Evolutionary conservation across 1,140 invertebrate species (phyloP).

Genomic region (Diuraphis noxia): DNA sequence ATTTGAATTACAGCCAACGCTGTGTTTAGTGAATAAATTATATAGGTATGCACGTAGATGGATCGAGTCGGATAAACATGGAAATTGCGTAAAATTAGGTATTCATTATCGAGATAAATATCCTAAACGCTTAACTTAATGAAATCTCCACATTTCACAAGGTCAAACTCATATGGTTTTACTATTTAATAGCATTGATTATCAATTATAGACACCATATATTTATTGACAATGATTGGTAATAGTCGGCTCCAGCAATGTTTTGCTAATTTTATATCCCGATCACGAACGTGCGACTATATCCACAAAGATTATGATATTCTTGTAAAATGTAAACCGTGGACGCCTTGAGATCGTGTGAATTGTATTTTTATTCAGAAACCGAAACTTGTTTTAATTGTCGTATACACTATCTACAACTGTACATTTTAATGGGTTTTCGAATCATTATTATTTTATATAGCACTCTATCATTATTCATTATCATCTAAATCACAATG

Average conservation of each 20-base stretch:
- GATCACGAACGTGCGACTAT: neutral
- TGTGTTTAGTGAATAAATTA: neutral
- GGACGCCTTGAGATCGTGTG: neutral
- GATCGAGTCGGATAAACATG: neutral
- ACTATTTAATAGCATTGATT: neutral
- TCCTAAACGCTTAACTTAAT: neutral
- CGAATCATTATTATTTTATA: too few relatives aligned
- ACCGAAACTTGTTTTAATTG: neutral
- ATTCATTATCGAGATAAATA: conserved; percentile 1
- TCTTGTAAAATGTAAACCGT: neutral
- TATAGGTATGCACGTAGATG: neutral
- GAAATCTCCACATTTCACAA: neutral
- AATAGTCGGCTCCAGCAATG: neutral
- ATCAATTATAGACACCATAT: neutral
- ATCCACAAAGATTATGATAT: neutral
- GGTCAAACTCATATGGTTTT: neutral
- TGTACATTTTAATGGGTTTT: too few relatives aligned
- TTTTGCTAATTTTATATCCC: neutral
- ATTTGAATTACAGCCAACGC: neutral
- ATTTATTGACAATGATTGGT: neutral
- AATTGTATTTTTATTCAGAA: neutral
- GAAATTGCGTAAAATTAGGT: neutral
- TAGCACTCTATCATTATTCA: too few relatives aligned
- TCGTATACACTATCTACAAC: too few relatives aligned
- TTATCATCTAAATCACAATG: too few relatives aligned